These are phyloP conservation scores for Sebastes taczanowskii DNA, from an alignment of 2,797 vertebrate species.

Conservation along the genomic window DNA sequence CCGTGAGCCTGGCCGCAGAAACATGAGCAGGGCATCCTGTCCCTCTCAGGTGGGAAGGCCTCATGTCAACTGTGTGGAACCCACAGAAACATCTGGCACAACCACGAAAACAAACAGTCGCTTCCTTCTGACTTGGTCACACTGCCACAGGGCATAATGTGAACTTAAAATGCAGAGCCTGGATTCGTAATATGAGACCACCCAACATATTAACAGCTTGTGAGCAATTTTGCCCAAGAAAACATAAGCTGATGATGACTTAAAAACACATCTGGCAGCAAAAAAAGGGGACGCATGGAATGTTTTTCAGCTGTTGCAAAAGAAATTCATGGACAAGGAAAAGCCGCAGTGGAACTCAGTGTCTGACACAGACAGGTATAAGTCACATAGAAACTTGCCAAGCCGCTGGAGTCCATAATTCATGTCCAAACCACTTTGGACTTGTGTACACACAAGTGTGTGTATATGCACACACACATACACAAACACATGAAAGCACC, in stretches of 20 bases:
- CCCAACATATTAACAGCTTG: constrained; percentile 36
- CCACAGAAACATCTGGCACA: constrained; percentile 55
- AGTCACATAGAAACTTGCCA: constrained; percentile 6
- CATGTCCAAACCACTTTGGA: constrained; percentile 16
- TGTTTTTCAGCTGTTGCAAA: constrained; percentile 17
- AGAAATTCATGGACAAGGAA: constrained; percentile 12
- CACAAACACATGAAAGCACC: background rate
- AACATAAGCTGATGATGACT: constrained; percentile 31
- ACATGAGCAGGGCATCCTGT: constrained; percentile 43
- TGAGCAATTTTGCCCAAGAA: constrained; percentile 27
- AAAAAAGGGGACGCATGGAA: background rate
- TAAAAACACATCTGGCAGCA: constrained; percentile 43
- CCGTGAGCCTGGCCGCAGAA: constrained; percentile 31
- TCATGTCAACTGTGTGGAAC: constrained; percentile 46
- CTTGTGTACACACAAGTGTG: background rate
- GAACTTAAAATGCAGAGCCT: constrained; percentile 26
- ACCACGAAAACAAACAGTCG: constrained; percentile 64
- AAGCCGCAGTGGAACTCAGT: constrained; percentile 6
- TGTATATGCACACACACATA: background rate
- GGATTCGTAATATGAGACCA: constrained; percentile 37
- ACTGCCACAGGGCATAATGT: constrained; percentile 23
- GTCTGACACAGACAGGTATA: constrained; percentile 7
- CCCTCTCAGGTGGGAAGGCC: constrained; percentile 60
- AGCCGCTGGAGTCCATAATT: constrained; percentile 25
- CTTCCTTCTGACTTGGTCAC: constrained; percentile 46